Conservation (phyloP, 2,113 vertebrate species). For the Prochilodus magdalenae region DNA sequence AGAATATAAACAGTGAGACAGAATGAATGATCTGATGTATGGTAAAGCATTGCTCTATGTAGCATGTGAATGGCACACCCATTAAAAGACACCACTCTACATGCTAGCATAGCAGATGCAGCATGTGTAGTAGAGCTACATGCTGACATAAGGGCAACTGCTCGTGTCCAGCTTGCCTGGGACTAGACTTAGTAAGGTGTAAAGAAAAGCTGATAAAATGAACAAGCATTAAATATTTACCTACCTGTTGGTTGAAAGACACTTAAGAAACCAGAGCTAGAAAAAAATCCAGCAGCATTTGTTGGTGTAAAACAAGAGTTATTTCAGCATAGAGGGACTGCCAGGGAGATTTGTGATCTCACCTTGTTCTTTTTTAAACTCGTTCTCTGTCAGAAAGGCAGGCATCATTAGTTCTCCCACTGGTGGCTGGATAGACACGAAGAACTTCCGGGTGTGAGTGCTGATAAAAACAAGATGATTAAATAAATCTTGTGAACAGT, state of each 20-base stretch:
- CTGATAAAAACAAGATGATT: slow-evolving; percentile 66
- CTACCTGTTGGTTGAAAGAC: background rate
- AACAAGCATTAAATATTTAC: background rate
- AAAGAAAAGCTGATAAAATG: background rate
- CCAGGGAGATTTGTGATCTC: slow-evolving; percentile 55
- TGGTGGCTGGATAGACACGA: slow-evolving; percentile 93
- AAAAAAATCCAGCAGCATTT: slow-evolving; percentile 9
- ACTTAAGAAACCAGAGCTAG: background rate
- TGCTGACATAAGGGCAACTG: background rate
- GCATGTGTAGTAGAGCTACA: background rate
- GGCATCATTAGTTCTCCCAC: slow-evolving; percentile 96
- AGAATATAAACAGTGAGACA: background rate
- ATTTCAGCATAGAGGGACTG: background rate
- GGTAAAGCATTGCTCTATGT: background rate
- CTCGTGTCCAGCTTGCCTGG: background rate
- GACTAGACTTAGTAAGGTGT: background rate
- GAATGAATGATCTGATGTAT: slow-evolving; percentile 13
- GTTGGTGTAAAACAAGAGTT: background rate
- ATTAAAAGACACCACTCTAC: background rate
- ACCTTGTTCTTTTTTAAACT: slow-evolving; percentile 98
- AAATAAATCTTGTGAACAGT: background rate
- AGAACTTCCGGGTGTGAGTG: slow-evolving; percentile 92
- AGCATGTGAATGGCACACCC: background rate
- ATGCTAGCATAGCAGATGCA: background rate
- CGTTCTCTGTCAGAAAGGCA: slow-evolving; percentile 93